Evolutionary conservation across 2,113 vertebrate species (phyloP).

Genomic region (Nothoprocta perdicaria): DNA sequence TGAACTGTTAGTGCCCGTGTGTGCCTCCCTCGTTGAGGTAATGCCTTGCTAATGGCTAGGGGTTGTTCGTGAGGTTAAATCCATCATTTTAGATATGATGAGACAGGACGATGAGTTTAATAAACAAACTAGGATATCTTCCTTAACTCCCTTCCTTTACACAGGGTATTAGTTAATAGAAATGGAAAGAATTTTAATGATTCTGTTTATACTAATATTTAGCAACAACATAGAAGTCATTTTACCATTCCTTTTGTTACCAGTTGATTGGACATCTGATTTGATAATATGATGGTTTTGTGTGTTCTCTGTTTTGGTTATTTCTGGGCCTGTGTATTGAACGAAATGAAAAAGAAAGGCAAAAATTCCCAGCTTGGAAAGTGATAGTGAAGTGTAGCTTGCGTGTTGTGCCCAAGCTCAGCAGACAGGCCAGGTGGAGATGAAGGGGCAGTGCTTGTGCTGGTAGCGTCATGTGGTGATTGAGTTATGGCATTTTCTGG

Average conservation of each 20-base stretch:
- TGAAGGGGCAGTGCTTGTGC: background rate
- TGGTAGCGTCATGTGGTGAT: background rate
- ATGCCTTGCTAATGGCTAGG: conserved; percentile 41
- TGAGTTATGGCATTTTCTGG: background rate
- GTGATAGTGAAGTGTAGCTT: background rate
- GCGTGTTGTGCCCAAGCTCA: background rate
- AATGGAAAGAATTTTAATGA: background rate
- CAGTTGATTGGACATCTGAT: background rate
- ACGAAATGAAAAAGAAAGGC: background rate
- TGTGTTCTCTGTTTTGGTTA: background rate
- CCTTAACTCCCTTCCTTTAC: background rate
- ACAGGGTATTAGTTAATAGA: background rate
- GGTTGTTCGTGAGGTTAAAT: conserved; percentile 3
- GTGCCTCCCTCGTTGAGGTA: conserved; percentile 14
- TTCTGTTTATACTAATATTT: background rate
- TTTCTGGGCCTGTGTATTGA: background rate
- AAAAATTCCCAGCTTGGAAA: background rate
- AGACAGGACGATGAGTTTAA: conserved; percentile 25
- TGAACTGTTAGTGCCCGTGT: background rate
- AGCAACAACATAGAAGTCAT: background rate
- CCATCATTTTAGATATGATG: conserved; percentile 26
- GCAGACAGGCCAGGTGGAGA: background rate
- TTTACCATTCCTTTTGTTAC: background rate
- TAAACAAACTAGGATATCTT: background rate
- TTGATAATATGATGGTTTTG: background rate